Evolutionary conservation across 2,888 invertebrate genomes (phyloP), one percentile per base, ranked within the genome.

Genomic region (Drosophila percnosoma): DNA sequence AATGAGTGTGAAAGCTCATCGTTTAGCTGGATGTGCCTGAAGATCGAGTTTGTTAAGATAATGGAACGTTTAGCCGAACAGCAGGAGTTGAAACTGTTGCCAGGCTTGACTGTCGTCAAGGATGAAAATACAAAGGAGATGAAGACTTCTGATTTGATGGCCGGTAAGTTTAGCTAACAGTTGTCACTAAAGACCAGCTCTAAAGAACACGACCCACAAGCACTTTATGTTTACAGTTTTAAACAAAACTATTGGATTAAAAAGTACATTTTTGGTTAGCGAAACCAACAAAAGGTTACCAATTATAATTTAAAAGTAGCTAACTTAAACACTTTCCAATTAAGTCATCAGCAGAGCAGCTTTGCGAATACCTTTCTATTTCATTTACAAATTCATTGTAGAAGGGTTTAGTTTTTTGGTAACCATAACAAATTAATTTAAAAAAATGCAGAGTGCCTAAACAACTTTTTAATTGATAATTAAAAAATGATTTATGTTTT

Each of bases 41-140:
- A 97, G 91, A 93, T 97, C 73, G 97, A 97, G 85, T 95, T 96
- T 53, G 95, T 97, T 2, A 96, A 96, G 6, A 95, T 97, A 87
- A 94, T 97, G 75, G 97, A 97, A 90, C 95, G 95, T 55, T 90
- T 97, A 38, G 95, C 96, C 80, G 96, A 96, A 89, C 95, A 95
- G 78, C 82, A 89, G 82, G 95, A 96, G 91, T 94, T 96, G 7
- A 94, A 94, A 73, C 94, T 97, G 15, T 89, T 96, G 11, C 96
- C 97, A 0, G 97, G 97, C 73, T 94, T 97, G 1, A 95, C 95
- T 80, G 94, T 97, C 29, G 95, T 97, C 45, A 95, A 95, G 74
- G 96, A 96, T 90, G 92, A 93, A 31, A 95, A 94, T 21, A 94
- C 95, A 34, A 95, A 95, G 55, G 94, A 94, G 65, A 89, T 94